Base-by-base conservation (phyloP, 2,888 invertebrate species). In the Plagodis pulveraria region DNA sequence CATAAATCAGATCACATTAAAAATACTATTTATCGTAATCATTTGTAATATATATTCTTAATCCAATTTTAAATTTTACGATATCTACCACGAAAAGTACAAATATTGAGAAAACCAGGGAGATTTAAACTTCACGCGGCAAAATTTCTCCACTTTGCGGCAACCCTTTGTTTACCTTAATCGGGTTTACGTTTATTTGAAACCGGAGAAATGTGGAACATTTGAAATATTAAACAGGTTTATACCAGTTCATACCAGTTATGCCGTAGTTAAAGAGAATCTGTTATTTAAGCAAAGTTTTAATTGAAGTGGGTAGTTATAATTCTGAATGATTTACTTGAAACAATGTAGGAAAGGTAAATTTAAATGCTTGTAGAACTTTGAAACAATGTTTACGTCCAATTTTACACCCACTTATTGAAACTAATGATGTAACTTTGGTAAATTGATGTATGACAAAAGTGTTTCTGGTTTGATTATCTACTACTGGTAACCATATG, bases 161-260 rank as follows among this genome's bases (percentile, higher is more conserved):
- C 6, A 36, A 11, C 43, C 58, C 58, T 54, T 58, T 54, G 54
- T 59, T 59, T 59, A 54, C 46, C 54, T 53, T 59, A 59, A 54
- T 54, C 58, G 46, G 50, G 58, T 53, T 58, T 58, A 46, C 53
- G 36, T 54, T 58, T 46, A 54, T 54, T 46, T 46, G 43, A 54
- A 54, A 50, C 54, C 42, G 41, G 54, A 59, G 46, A 50, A 59
- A 59, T 59, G 58, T 50, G 58, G 41, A 54, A 54, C 54, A 54
- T 54, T 54, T 10, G 33, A 41, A 54, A 54, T 54, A 54, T 54
- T 54, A 46, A 53, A 58, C 44, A 46, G 45, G 45, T n/a, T 52
- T 38, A 45, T 43, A 52, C 38, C 34, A 45, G 52, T 40, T 52
- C 34, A 10, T 22, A 34, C 35, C 41, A 42, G 56, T 38, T 50